Evolutionary conservation across 2,888 invertebrate species (phyloP), one percentile per base, ranked within the genome.

Genomic region (Hyposoter didymator): DNA sequence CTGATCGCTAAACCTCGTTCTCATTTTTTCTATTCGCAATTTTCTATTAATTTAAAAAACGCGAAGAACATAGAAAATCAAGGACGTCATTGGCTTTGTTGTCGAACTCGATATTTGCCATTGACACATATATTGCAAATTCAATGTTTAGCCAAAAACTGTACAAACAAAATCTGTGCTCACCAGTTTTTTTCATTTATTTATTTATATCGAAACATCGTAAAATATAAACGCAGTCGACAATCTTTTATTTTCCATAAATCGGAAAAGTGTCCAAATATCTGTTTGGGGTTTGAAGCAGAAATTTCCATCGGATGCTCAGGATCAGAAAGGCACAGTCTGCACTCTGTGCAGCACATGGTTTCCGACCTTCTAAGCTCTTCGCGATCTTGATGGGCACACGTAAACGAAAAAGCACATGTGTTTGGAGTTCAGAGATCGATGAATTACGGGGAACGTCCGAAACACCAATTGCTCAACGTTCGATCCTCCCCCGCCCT

Each of bases 391-490:
- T 14, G 32, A 72, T 32, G 52, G 12, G 19, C n/a, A 39, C 35
- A 55, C 4, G 10, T 19, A 35, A 10, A 39, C 28, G 45, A 12
- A 22, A 12, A 69, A 35, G 35, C 32, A 22, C 22, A 64, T 55
- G 28, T n/a, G 39, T 55, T 55, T 49, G 67, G 55, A 45, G 35
- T 64, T n/a, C 52, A 12, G 52, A 52, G 52, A 52, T 74, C 80
- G 52, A 32, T 47, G 52, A 66, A 45, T 66, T 45, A 55, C 45
- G 5, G 39, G 28, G 45, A 62, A 64, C 32, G 45, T 32, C 32
- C 32, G 62, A 74, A 62, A 35, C 28, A 67, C 19, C 55, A 52
- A 74, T 81, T 72, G 66, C 80, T 66, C 64, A 73, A 73, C 14
- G 59, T 66, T 55, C 43, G 67, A 81, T 67, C 43, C 35, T 5